Base-by-base conservation (phyloP, 1,140 invertebrate species). In the Drosophila albomicans region DNA sequence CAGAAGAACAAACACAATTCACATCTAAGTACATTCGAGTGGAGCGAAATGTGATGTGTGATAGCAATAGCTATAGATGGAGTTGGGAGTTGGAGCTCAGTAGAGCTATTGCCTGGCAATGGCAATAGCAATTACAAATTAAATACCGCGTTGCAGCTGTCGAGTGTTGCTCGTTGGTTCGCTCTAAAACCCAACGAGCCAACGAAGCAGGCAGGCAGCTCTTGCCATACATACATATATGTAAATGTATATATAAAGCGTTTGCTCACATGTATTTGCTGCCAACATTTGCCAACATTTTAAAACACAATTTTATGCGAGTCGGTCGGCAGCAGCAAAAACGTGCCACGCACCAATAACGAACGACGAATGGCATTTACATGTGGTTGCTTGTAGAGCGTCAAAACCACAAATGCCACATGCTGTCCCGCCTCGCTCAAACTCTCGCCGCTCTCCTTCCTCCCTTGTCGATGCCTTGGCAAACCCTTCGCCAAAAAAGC, bases 291-390 rank as follows among this genome's bases (percentile, higher is more conserved):
- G 35, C 35, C 35, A 38, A 38, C 52, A 54, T 81, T 89, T 88
- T 88, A 73, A 80, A 80, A 64, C 70, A 78, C 73, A 87, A 85
- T 89, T 88, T 85, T 88, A 89, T 86, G 78, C 81, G 74, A 81
- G 78, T 25, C 20, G 20, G 20, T 25, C 20, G 20, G 20, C 20
- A 25, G 20, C 20, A 25, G 67, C 69, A 68, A 88, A 85, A 85
- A 78, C 78, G 85, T 81, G 71, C 84, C 85, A 78, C 78, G 85
- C 84, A 73, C 75, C 85, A 90, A 89, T 90, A 90, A 90, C 85
- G 86, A 89, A 89, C 85, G 85, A 90, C 85, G 86, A 89, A 89
- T 80, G 85, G 85, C 85, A 89, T 89, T 89, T 89, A 90, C 85
- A 89, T 89, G 85, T 81, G 85, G 86, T 79, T 76, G 85, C 79